Conservation (phyloP, 2,797 vertebrate genomes). For the Phrynocephalus guinanensis region DNA sequence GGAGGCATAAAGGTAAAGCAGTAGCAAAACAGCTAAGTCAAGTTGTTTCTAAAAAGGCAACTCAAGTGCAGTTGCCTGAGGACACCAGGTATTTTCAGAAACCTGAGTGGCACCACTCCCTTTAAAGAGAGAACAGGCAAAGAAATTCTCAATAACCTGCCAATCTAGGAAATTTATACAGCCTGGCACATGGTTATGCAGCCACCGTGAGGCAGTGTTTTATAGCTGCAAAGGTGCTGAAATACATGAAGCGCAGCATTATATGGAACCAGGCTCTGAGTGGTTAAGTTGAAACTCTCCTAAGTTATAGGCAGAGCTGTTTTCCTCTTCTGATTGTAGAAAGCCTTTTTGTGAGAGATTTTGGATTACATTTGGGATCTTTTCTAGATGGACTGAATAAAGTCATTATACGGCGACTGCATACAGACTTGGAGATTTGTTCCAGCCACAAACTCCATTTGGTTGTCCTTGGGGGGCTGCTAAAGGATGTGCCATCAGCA, state of each 20-base stretch:
- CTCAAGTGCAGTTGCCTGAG: neutral
- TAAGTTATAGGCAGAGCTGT: neutral
- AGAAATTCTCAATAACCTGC: neutral
- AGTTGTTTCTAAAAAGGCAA: neutral
- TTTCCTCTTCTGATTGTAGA: neutral
- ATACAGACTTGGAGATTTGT: neutral
- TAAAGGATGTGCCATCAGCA: neutral
- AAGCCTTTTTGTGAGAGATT: neutral
- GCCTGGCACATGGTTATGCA: neutral
- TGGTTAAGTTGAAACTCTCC: neutral
- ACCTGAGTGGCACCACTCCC: neutral
- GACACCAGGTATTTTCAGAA: neutral
- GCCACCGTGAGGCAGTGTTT: neutral
- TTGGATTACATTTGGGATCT: neutral
- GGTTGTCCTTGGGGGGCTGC: neutral
- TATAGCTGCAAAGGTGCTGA: neutral
- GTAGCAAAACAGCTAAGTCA: neutral
- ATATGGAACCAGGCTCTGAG: neutral
- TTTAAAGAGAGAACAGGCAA: neutral
- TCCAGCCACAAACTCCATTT: neutral
- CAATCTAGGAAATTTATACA: neutral
- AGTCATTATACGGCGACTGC: neutral
- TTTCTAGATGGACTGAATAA: neutral
- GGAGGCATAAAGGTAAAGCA: neutral
- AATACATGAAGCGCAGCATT: neutral